Base-by-base conservation (phyloP, 2,797 vertebrate species). In the Enteromius fasciolatus region DNA sequence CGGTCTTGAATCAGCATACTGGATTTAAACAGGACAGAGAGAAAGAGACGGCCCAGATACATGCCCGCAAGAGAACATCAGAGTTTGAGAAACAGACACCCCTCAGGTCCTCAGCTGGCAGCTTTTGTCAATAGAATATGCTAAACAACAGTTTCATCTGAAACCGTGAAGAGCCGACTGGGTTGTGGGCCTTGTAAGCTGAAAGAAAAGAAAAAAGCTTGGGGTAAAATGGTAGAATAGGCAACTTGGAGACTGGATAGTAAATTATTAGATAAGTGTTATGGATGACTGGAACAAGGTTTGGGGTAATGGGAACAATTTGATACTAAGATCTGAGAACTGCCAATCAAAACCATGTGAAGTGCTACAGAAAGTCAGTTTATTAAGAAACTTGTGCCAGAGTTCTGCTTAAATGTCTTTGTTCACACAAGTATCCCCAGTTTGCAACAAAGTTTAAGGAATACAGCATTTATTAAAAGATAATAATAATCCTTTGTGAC, bases 51-150 rank as follows among this genome's bases (percentile, higher is more conserved):
- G 33, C 33, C 72, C 72, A 75, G 73, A 75, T 75, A 33, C 52
- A 10, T 1, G 4, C 50, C 33, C 15, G 33, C 12, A 57, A 57
- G 31, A 36, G 31, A 48, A 74, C 48, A 74, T 36, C 5, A 23
- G 48, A n/a, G 31, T 59, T 17, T 75, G 73, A 57, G 20, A 59
- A 41, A 39, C 52, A 41, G 48, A 74, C 28, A 54, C 70, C 70
- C 48, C 11, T 74, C 18, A 14, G 52, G 52, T 59, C 50, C 73
- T 75, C 73, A 33, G 3, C 33, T 75, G 33, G 33, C n/a, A 59
- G 52, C 33, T 59, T 41, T 39, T 33, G 17, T 57, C 31, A 39
- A 5, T 57, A 75, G 72, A 23, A 11, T 39, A 57, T 75, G 33
- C 72, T 52, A 23, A 59, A 57, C n/a, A 41, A n/a, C 52, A 41